These are phyloP conservation scores for Cryptoprocta ferox DNA, from an alignment of 2,797 vertebrate species.

Conservation along the genomic window DNA sequence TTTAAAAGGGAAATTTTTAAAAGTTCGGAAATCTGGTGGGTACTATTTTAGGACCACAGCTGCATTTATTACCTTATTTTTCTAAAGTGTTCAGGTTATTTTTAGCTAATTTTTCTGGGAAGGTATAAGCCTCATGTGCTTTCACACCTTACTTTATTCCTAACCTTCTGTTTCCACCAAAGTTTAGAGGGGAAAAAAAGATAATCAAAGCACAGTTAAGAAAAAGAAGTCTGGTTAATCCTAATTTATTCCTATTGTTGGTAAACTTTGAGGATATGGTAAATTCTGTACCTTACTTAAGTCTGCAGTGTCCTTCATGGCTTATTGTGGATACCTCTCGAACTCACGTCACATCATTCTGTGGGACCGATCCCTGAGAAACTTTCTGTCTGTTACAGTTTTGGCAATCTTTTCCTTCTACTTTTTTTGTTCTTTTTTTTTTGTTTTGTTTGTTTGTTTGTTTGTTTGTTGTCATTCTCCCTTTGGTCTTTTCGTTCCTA, in stretches of 20 bases:
- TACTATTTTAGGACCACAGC: neutral
- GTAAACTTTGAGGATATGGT: neutral
- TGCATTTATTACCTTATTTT: conserved; percentile 29
- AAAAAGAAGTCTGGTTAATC: neutral
- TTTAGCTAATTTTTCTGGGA: neutral
- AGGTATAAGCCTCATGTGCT: neutral
- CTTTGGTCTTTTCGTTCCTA: neutral
- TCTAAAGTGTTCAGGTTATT: neutral
- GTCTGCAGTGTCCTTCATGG: neutral
- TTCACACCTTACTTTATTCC: neutral
- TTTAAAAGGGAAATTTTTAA: neutral
- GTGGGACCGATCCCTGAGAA: neutral
- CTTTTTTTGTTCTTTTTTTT: too few relatives aligned
- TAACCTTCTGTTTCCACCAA: neutral
- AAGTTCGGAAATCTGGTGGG: neutral
- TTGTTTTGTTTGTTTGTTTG: too few relatives aligned
- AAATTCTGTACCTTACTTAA: fast-evolving
- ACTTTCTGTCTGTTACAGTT: neutral
- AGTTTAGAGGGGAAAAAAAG: neutral
- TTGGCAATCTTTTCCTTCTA: neutral
- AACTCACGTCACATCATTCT: neutral
- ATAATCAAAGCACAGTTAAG: neutral
- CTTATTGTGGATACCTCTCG: neutral
- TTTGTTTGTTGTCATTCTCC: neutral
- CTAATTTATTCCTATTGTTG: neutral